Evolutionary conservation across 2,888 invertebrate species (phyloP).

Genomic region (Andrena haemorrhoa): DNA sequence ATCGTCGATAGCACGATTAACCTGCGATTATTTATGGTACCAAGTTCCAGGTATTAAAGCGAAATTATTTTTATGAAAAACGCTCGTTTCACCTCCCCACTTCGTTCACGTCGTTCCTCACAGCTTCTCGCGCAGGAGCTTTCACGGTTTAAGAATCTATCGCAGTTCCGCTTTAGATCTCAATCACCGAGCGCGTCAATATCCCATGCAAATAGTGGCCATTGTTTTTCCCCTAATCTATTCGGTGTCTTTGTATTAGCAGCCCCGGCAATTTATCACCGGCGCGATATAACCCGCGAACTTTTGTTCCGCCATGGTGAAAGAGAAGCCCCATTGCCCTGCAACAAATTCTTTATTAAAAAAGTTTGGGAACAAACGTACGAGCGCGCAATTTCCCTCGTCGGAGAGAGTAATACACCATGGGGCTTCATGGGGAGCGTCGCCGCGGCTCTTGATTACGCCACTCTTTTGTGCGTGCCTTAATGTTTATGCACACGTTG

Average conservation of each 20-base stretch:
- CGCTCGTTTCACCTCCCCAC: neutral
- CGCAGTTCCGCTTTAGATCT: neutral
- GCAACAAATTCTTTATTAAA: slow-evolving; percentile 66
- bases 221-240: slow-evolving; percentile 38
- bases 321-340: slow-evolving; percentile 47
- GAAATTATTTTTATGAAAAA: neutral
- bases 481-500: slow-evolving; percentile 49
- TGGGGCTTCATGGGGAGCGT: slow-evolving; percentile 44
- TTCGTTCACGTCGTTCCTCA: neutral
- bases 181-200: slow-evolving; percentile 36
- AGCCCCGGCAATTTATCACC: slow-evolving; percentile 53
- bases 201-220: slow-evolving; percentile 25
- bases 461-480: slow-evolving; percentile 46
- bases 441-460: slow-evolving; percentile 49
- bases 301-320: slow-evolving; percentile 52
- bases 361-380: slow-evolving; percentile 60
- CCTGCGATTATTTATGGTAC: neutral
- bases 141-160: neutral
- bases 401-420: slow-evolving; percentile 52
- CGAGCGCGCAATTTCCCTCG: slow-evolving; percentile 42
- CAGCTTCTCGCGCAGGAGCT: neutral
- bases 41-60: neutral
- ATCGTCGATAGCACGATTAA: slow-evolving; percentile 19
- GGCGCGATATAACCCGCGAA: slow-evolving; percentile 48
- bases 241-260: slow-evolving; percentile 44